phyloP scores from a whole-genome alignment of 2,888 invertebrate genomes.

The Pterostichus niger region DNA sequence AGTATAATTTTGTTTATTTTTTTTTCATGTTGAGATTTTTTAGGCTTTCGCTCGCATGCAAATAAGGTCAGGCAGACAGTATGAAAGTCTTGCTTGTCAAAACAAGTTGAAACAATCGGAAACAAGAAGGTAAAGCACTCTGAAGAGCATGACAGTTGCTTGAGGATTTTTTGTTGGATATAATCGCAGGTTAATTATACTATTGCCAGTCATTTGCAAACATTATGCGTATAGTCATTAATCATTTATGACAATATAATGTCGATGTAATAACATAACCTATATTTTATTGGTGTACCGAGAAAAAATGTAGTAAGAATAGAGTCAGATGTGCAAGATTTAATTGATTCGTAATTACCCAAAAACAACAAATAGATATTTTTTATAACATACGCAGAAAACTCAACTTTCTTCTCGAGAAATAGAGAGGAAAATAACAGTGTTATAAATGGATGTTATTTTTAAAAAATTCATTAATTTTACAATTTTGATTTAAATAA shows the following conservation, averaged over 20 bases:
- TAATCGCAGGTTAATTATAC: conserved; percentile 41
- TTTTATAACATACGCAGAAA: no score
- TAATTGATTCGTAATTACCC: no score
- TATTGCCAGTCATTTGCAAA: conserved; percentile 29
- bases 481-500: no score
- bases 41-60: conserved; percentile 55
- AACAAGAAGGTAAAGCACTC: conserved; percentile 46
- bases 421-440: no score
- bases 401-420: no score
- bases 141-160: conserved; percentile 13
- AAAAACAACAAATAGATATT: no score
- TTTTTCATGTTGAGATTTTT: conserved; percentile 37
- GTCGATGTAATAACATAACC: conserved; percentile 36
- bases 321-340: no score
- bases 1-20: conserved; percentile 39
- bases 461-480: no score
- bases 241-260: conserved; percentile 50
- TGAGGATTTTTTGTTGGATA: conserved; percentile 1
- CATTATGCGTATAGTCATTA: conserved; percentile 24
- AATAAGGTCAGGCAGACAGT: conserved; percentile 48
- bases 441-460: no score
- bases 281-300: conserved; percentile 20
- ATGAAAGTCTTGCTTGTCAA: conserved; percentile 49
- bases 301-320: background rate
- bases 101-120: conserved; percentile 55